Base-by-base conservation (phyloP, 2,113 vertebrate species). In the Otocyon megalotis region DNA sequence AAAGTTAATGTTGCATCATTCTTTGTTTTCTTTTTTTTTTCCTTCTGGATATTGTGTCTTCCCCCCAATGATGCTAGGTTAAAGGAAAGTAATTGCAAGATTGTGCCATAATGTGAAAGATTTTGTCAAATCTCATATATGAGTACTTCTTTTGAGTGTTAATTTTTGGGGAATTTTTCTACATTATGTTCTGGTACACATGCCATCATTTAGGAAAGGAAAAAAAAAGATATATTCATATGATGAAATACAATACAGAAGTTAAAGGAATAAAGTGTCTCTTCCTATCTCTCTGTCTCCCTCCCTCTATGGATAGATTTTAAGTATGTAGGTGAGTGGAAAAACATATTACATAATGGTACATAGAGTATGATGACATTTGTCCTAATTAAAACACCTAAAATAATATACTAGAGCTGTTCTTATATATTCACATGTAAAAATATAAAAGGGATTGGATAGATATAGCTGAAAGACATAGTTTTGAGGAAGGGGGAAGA, bases 101-200 rank as follows among this genome's bases (percentile, higher is more conserved):
- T 48, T 90, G 10, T 0, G 37, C 26, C 16, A 1, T 81, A 32
- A 56, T 19, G 15, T 32, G 53, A 76, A 56, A 84, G 12, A 56
- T 15, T 79, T 60, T 30, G 3, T 58, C n/a, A 91, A 30, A 19
- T 65, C 30, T 92, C 19, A 65, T 5, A 60, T 37, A 37, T 62
- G 53, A 88, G 8, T 17, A 69, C 16, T 90, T 97, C 13, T 94
- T 95, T 90, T 65, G 37, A 90, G 32, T n/a, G 11, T 53, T 85
- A 54, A 60, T 93, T 97, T 82, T 22, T 2, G 9, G 14, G 69
- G 30, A 30, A 74, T 35, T 22, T 63, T 63, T 77, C 62, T 87
- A 9, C 53, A 30, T 76, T 84, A 43, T 71, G 7, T 90, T 83
- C 30, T 96, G 20, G 10, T 48, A 86, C 82, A 58, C n/a, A n/a